Evolutionary conservation across 2,113 vertebrate genomes (phyloP), one percentile per base, ranked within the genome.

Genomic region (Tragelaphus buxtoni): DNA sequence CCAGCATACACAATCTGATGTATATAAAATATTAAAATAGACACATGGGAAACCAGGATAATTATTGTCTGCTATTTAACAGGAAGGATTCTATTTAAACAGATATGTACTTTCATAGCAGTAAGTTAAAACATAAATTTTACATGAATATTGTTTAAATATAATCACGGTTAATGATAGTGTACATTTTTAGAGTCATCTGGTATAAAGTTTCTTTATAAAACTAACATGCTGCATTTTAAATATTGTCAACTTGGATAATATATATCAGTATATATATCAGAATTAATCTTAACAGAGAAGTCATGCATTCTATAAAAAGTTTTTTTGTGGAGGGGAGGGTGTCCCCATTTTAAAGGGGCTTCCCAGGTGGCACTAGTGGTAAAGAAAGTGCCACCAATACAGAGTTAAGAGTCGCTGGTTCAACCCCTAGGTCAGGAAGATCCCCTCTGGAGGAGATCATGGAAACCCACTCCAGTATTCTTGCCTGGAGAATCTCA

Each of bases 291-390:
- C 22, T 42, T 69, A 82, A 17, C 24, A 80, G 4, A 5, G 83
- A 79, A 91, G 42, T 49, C 1, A 84, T 74, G 16, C 26, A 83
- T 83, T 53, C 32, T 80, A n/a, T 20, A 45, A 69, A 69, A 35
- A 12, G n/a, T 63, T 45, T 56, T 24, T 47, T 63, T 0, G 0
- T 0, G 3, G 5, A 30, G 28, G 9, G 5, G 4, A 39, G 9
- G 1, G 20, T 22, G 20, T 63, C 42, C 82, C 14, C 22, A 92
- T 88, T 72, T 96, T 30, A 35, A 79, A 60, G 10, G 20, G 35
- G 35, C 35, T 26, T 72, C 20, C 22, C 5, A 12, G 35, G 20
- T 26, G 1, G 20, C 5, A 3, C 69, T 24, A 72, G 2, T 4
- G 10, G 35, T 42, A 72, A 72, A 42, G 65, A 69, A 69, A 69